Evolutionary conservation across 2,797 vertebrate genomes (phyloP).

Genomic region (Microcaecilia unicolor): DNA sequence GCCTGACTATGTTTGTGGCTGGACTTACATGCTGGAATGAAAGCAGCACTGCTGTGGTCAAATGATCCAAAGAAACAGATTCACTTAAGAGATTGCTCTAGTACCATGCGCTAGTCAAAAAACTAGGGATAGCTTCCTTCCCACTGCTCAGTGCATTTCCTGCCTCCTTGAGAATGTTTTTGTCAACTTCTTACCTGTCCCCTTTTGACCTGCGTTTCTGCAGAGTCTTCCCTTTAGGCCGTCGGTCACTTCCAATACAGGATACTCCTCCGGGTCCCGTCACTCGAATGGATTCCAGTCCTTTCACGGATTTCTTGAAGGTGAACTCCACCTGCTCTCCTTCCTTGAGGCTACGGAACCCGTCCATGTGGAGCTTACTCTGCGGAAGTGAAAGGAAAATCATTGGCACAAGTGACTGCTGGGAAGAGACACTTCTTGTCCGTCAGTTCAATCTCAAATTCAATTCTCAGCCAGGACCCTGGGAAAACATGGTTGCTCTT

Average conservation of each 20-base stretch:
- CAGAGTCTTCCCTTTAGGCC: conserved; percentile 85
- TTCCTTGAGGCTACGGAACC: conserved; percentile 94
- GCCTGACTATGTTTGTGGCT: too few species aligned
- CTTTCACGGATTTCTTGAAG: conserved; percentile 93
- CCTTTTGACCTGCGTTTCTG: conserved; percentile 88
- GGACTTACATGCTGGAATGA: too few species aligned
- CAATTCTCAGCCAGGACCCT: conserved; percentile 2
- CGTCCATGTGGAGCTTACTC: conserved; percentile 98
- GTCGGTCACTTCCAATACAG: conserved; percentile 86
- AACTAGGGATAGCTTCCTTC: too few species aligned
- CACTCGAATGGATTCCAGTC: conserved; percentile 83
- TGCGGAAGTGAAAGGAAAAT: conserved; percentile 26
- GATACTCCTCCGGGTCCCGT: conserved; percentile 81
- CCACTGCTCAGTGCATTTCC: too few species aligned
- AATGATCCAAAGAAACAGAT: too few species aligned
- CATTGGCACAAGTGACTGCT: too few species aligned
- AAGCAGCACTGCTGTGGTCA: too few species aligned
- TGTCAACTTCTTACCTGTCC: conserved; percentile 72
- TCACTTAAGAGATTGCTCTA: too few species aligned
- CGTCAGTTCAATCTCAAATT: too few species aligned
- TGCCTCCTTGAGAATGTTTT: too few species aligned
- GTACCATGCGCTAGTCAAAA: too few species aligned
- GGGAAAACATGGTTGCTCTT: too few species aligned
- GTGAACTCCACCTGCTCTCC: conserved; percentile 88
- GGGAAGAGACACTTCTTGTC: neutral